Conservation (phyloP, 2,797 vertebrate genomes). For the Acrossocheilus wenchowensis region DNA sequence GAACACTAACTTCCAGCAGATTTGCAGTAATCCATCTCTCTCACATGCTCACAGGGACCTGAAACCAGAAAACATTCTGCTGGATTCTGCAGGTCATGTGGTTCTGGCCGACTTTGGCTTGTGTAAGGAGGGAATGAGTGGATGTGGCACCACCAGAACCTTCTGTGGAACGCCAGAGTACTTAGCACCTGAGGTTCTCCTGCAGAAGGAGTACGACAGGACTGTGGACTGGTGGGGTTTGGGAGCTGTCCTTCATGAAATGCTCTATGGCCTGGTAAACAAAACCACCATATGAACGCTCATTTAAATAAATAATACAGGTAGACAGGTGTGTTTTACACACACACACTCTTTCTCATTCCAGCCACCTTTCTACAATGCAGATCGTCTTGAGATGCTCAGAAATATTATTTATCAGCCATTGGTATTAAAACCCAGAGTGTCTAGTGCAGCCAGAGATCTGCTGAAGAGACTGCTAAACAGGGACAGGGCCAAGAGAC, state of each 20-base stretch:
- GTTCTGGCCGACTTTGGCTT: constrained; percentile 88
- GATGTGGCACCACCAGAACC: constrained; percentile 87
- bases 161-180: constrained; percentile 96
- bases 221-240: constrained; percentile 85
- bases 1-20: not conserved
- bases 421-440: constrained; percentile 67
- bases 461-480: constrained; percentile 76
- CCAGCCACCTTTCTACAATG: constrained; percentile 82
- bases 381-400: constrained; percentile 76
- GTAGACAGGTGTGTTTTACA: not conserved
- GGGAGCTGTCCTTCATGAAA: constrained; percentile 81
- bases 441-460: constrained; percentile 69
- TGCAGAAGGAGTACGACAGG: constrained; percentile 74
- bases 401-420: constrained; percentile 79
- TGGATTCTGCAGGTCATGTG: constrained; percentile 87
- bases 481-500: constrained; percentile 72
- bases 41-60: constrained; percentile 77
- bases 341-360: constrained; percentile 23
- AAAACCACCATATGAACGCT: not conserved
- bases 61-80: constrained; percentile 86
- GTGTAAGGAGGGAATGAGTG: constrained; percentile 88
- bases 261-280: constrained; percentile 79
- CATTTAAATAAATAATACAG: not conserved
- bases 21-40: not conserved
- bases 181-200: constrained; percentile 81